phyloP scores from a whole-genome alignment of 2,113 vertebrate genomes.

The Rhabdomys dilectus region DNA sequence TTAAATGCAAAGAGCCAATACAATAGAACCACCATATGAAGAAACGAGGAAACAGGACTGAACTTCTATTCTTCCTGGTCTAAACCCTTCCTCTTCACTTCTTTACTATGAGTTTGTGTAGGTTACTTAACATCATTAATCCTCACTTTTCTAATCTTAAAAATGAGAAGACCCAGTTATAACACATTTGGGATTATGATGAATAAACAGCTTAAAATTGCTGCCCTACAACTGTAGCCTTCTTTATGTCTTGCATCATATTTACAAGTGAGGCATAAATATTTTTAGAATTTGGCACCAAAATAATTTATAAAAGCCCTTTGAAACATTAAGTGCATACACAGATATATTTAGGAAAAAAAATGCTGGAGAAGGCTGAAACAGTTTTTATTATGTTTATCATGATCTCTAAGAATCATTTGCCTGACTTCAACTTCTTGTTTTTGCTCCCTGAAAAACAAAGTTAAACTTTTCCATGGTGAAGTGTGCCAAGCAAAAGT shows the following conservation, averaged over 20 bases:
- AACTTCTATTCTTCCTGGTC: neutral
- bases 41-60: neutral
- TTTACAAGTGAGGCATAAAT: neutral
- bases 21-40: neutral
- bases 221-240: neutral
- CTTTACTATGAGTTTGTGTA: neutral
- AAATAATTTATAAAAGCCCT: neutral
- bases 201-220: neutral
- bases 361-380: neutral
- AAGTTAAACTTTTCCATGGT: neutral
- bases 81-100: neutral
- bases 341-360: neutral
- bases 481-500: no score
- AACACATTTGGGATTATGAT: neutral
- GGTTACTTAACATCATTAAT: neutral
- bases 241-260: neutral
- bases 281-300: neutral
- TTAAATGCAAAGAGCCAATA: neutral
- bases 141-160: neutral
- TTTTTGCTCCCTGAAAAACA: constrained; percentile 35
- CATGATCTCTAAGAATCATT: neutral
- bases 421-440: neutral
- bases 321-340: neutral
- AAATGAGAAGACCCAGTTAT: neutral
- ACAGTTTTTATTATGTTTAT: neutral